These are phyloP conservation scores for Stictocephala bisonia DNA, from an alignment of 2,888 invertebrate species.

Conservation along the genomic window DNA sequence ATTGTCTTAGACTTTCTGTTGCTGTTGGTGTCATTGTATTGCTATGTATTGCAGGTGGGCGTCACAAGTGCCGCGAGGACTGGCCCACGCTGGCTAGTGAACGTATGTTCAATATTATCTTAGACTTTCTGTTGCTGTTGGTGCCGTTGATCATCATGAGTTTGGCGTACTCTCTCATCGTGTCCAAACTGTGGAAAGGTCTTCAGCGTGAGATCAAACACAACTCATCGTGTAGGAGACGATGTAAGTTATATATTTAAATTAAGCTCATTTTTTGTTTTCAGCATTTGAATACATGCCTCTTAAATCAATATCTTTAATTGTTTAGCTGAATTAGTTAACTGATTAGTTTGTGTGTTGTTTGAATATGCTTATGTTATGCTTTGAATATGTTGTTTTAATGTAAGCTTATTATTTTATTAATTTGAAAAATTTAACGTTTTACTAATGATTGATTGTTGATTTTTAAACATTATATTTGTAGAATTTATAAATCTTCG, in stretches of 20 bases:
- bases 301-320: no score
- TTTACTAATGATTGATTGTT: no score
- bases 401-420: no score
- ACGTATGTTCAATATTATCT: slow-evolving; percentile 75
- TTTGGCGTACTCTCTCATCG: slow-evolving; percentile 78
- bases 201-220: slow-evolving; percentile 73
- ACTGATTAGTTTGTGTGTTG: no score
- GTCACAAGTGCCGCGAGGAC: slow-evolving; percentile 77
- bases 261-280: no score
- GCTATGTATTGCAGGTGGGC: slow-evolving; percentile 64
- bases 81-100: slow-evolving; percentile 76
- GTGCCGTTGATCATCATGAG: slow-evolving; percentile 82
- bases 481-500: no score
- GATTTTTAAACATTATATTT: no score
- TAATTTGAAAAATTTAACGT: no score
- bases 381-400: no score
- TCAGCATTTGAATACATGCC: no score
- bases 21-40: slow-evolving; percentile 78
- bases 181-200: slow-evolving; percentile 76
- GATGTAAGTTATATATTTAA: slow-evolving; percentile 65
- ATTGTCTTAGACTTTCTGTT: slow-evolving; percentile 77
- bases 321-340: no score
- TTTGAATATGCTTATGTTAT: no score
- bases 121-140: slow-evolving; percentile 77
- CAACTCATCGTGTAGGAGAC: slow-evolving; percentile 69